Conservation (phyloP, 2,888 invertebrate species). For the Clanis bilineata region DNA sequence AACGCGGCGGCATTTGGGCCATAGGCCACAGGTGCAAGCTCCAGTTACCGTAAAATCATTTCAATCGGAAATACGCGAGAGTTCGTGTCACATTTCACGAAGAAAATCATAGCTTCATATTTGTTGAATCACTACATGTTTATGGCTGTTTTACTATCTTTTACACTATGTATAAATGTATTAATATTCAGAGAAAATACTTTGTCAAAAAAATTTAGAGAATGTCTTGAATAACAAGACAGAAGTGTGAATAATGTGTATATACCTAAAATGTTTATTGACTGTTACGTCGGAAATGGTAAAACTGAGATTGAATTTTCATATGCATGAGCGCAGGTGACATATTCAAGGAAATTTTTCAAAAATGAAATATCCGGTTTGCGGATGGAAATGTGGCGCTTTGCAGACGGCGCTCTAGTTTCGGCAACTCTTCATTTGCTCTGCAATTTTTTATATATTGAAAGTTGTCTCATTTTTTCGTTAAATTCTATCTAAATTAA, state of each 20-base stretch:
- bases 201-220: too few relatives aligned
- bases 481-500: too few relatives aligned
- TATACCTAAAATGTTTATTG: background rate
- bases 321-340: slow-evolving; percentile 64
- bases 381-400: slow-evolving; percentile 10
- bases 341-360: slow-evolving; percentile 57
- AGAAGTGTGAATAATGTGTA: background rate
- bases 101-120: slow-evolving; percentile 3
- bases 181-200: background rate
- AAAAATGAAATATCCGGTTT: slow-evolving; percentile 56
- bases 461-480: too few relatives aligned
- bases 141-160: background rate
- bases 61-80: background rate
- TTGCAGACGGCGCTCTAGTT: too few relatives aligned
- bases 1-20: slow-evolving; percentile 51
- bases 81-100: slow-evolving; percentile 8
- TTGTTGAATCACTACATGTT: background rate
- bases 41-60: slow-evolving; percentile 22
- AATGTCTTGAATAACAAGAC: too few relatives aligned
- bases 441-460: too few relatives aligned
- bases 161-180: background rate
- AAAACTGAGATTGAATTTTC: slow-evolving; percentile 61
- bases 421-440: too few relatives aligned
- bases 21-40: slow-evolving; percentile 55
- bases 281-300: slow-evolving; percentile 41